Percentiles rank a stretch among this genome's conserved stretches.
Evolutionary conservation across 2,113 vertebrate species (phyloP).

Genomic region (Gadus macrocephalus): DNA sequence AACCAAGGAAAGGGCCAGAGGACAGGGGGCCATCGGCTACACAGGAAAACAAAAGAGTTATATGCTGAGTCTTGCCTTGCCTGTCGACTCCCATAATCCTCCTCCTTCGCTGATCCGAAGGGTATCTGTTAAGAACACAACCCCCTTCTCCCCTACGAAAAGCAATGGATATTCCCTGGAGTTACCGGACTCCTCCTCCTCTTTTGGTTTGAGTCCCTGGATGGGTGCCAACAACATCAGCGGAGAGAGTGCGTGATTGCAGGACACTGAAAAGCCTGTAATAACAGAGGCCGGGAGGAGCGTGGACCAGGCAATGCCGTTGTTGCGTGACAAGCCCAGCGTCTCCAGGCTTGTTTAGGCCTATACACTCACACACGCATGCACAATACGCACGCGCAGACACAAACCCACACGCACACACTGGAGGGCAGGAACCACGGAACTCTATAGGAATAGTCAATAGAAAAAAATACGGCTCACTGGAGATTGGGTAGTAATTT

Average conservation of each 20-base stretch:
- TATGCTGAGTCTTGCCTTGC: not conserved
- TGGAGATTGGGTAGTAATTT: slow-evolving; percentile 67
- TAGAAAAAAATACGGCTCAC: slow-evolving; percentile 75
- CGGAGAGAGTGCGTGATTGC: slow-evolving; percentile 61
- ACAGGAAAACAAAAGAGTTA: not conserved
- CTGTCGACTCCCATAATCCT: slow-evolving; percentile 35
- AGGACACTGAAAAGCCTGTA: slow-evolving; percentile 63
- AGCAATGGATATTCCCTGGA: not conserved
- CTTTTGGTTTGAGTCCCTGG: slow-evolving; percentile 49
- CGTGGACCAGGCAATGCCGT: slow-evolving; percentile 51
- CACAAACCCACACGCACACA: slow-evolving; percentile 38
- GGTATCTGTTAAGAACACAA: not conserved
- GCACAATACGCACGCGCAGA: slow-evolving; percentile 12
- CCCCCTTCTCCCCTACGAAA: not conserved
- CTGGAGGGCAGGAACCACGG: slow-evolving; percentile 72
- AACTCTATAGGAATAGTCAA: slow-evolving; percentile 59
- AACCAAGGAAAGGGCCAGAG: not conserved
- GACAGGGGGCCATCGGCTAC: too few species aligned
- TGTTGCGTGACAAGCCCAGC: slow-evolving; percentile 77
- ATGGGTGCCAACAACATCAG: slow-evolving; percentile 64
- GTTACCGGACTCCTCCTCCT: slow-evolving; percentile 4
- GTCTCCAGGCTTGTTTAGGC: slow-evolving; percentile 72
- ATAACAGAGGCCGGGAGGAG: slow-evolving; percentile 62
- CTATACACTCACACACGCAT: slow-evolving; percentile 53
- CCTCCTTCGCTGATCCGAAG: not conserved